phyloP scores from a whole-genome alignment of 2,888 invertebrate genomes.

The Orgyia antiqua region DNA sequence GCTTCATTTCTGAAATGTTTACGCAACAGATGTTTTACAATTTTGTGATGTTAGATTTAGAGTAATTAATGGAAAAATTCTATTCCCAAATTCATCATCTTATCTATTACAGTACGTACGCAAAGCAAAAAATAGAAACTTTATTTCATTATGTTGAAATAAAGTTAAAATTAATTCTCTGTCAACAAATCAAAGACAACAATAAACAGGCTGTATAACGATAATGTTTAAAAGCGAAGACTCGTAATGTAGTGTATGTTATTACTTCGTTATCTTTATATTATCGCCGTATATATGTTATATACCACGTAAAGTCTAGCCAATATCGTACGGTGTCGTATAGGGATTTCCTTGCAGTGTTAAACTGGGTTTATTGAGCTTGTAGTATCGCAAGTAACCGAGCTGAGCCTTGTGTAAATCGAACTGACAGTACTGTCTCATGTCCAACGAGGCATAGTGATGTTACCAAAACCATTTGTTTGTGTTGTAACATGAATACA shows the following conservation, averaged over 20 bases:
- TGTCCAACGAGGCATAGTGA: slow-evolving; percentile 52
- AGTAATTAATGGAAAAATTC: no score
- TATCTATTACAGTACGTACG: no score
- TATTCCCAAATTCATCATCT: no score
- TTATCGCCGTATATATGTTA: slow-evolving; percentile 19
- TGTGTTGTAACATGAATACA: no score
- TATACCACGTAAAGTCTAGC: slow-evolving; percentile 24
- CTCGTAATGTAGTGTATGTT: slow-evolving; percentile 28
- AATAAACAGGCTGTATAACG: slow-evolving; percentile 32
- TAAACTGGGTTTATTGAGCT: slow-evolving; percentile 62
- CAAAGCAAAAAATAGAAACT: no score
- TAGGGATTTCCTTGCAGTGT: slow-evolving; percentile 47
- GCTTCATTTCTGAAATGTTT: no score
- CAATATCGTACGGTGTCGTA: slow-evolving; percentile 39
- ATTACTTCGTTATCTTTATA: slow-evolving; percentile 26
- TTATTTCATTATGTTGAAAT: no score
- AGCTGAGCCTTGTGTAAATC: slow-evolving; percentile 49
- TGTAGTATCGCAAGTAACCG: slow-evolving; percentile 44
- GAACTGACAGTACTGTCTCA: slow-evolving; percentile 62
- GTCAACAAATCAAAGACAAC: slow-evolving; percentile 7
- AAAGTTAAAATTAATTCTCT: no score
- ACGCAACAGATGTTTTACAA: no score
- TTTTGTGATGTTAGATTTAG: no score
- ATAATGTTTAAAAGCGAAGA: slow-evolving; percentile 28
- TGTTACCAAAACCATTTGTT: slow-evolving; percentile 48